Conservation (phyloP, 2,888 invertebrate species). For the Protonemura montana region DNA sequence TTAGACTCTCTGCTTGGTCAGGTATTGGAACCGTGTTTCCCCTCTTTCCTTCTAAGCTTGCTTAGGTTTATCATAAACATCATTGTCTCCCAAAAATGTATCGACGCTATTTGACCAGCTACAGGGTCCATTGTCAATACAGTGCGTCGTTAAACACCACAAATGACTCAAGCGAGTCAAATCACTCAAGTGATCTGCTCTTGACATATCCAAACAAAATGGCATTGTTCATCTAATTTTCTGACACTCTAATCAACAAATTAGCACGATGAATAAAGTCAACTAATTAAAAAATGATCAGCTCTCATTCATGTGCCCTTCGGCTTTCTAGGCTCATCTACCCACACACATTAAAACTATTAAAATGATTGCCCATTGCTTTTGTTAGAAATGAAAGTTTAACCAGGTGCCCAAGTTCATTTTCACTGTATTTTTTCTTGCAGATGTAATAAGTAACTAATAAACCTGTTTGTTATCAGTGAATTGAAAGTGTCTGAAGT, state of each 20-base stretch:
- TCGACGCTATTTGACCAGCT: no score
- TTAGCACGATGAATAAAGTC: neutral
- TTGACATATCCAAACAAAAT: no score
- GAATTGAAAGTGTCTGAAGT: neutral
- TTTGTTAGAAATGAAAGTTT: neutral
- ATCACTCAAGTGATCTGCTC: no score
- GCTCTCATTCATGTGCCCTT: neutral
- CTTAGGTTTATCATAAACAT: no score
- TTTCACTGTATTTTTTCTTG: slow-evolving; percentile 4
- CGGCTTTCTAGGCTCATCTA: neutral
- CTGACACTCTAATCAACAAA: neutral
- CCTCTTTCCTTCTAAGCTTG: no score
- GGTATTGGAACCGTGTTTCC: no score
- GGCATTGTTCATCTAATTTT: neutral
- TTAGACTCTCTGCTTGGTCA: no score
- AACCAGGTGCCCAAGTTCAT: neutral
- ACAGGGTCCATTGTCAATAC: no score
- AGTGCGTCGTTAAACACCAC: no score
- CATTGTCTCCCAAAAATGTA: no score
- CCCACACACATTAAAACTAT: neutral
- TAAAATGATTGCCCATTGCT: neutral
- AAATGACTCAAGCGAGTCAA: no score
- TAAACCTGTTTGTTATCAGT: slow-evolving; percentile 2
- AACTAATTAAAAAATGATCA: neutral
- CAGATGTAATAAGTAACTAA: neutral